Percentiles rank a stretch among this genome's conserved stretches.
Evolutionary conservation across 2,797 vertebrate species (phyloP).

Genomic region (Gallirallus australis): DNA sequence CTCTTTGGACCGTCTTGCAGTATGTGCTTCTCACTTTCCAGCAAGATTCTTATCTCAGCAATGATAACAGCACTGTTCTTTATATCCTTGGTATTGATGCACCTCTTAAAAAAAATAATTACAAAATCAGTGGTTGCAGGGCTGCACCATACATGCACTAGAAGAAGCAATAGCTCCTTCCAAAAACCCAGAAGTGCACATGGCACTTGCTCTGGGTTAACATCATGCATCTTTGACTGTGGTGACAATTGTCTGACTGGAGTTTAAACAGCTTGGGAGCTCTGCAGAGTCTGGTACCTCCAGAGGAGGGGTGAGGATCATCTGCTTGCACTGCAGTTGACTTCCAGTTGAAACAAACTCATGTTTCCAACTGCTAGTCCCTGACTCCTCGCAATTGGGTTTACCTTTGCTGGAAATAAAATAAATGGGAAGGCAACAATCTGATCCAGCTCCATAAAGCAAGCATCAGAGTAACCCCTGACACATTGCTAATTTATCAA

Average conservation of each 20-base stretch:
- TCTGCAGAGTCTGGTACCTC: not conserved
- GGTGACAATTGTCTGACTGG: not conserved
- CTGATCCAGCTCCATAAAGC: not conserved
- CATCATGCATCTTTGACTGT: not conserved
- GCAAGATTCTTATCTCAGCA: not conserved
- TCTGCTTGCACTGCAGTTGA: not conserved
- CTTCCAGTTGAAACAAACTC: not conserved
- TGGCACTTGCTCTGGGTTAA: not conserved
- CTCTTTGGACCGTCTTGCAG: not conserved
- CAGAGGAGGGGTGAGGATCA: not conserved
- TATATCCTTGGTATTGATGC: not conserved
- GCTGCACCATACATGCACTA: not conserved
- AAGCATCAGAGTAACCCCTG: not conserved
- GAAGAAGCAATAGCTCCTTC: not conserved
- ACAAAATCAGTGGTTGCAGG: not conserved
- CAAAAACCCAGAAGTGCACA: not conserved
- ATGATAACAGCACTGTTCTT: not conserved
- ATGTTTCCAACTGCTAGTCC: not conserved
- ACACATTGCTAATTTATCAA: constrained; percentile 10
- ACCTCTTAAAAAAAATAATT: not conserved
- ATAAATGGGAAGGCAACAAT: constrained; percentile 1
- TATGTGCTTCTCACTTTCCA: not conserved
- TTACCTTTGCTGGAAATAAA: constrained; percentile 21
- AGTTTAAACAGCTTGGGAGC: not conserved
- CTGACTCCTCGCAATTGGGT: not conserved